Base-by-base conservation (phyloP, 1,140 invertebrate species). In the Euglossa dilemma region DNA sequence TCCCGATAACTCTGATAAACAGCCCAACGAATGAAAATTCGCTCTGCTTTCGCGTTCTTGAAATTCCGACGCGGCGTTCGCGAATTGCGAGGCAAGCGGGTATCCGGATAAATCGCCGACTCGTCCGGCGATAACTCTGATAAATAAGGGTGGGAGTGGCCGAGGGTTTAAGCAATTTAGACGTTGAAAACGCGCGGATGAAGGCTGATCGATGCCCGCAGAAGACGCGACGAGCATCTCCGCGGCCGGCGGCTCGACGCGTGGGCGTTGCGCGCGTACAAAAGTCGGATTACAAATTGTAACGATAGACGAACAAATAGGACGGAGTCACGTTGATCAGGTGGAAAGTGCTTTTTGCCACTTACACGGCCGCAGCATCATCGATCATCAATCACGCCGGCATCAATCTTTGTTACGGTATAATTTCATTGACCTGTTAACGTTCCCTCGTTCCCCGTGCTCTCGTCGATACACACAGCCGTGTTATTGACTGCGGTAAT, bases 361-460 rank as follows among this genome's bases (percentile, higher is more conserved):
- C 75, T 80, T 87, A 36, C 25, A 57, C 50, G 61, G 69, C 61
- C 56, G n/a, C 69, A 74, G 16, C 59, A 82, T 89, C 85, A 89
- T 89, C 87, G 80, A 89, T 89, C 88, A 89, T 87, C 87, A 89
- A 89, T 89, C 88, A 89, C 82, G 71, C 74, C 81, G 76, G 79
- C 88, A 89, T 89, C 85, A 83, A 89, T 89, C 88, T 89, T 89
- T 85, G 88, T 89, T 89, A 89, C 87, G 80, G 87, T 82, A 87
- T 87, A 89, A 89, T 89, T 89, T 89, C 88, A 87, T 89, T 89
- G 88, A 87, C 88, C 88, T 89, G 87, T 89, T 89, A 87, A 89
- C 87, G 88, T 89, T 87, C 87, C 69, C 84, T 80, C 87, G 83
- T 79, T 76, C 76, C 52, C 16, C 28, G 56, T 43, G 73, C 61